A percentile compares a stretch with the other conserved stretches of the same genome.
Evolutionary conservation across 2,797 vertebrate species (phyloP).

Genomic region (Enteromius unitaeniatus): DNA sequence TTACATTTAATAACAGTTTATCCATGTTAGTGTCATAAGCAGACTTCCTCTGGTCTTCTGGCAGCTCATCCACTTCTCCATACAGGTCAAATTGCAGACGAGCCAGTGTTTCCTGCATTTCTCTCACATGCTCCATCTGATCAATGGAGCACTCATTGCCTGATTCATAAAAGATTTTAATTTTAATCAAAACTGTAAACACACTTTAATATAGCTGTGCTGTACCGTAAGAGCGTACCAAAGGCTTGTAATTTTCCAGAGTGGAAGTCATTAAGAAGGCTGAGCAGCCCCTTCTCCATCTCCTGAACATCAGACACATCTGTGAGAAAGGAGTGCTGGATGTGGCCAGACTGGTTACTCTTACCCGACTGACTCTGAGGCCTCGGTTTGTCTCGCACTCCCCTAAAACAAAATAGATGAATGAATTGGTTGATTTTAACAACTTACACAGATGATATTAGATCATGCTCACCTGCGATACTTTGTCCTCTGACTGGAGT

Average conservation of each 20-base stretch:
- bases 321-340: conserved; percentile 95
- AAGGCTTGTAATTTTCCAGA: conserved; percentile 97
- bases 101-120: conserved; percentile 98
- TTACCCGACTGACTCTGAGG: conserved; percentile 78
- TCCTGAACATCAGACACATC: conserved; percentile 98
- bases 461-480: conserved; percentile 79
- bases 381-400: conserved; percentile 85
- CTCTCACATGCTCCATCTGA: conserved; percentile 97
- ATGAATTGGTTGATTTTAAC: not conserved
- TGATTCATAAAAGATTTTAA: conserved; percentile 53
- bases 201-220: not conserved
- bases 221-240: conserved; percentile 60
- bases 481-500: conserved; percentile 85
- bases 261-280: conserved; percentile 97
- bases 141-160: conserved; percentile 97
- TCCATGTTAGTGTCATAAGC: conserved; percentile 94
- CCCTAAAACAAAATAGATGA: conserved; percentile 69
- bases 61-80: conserved; percentile 92
- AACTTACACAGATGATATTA: not conserved
- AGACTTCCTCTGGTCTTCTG: conserved; percentile 89
- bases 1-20: conserved; percentile 91
- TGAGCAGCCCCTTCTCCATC: conserved; percentile 95
- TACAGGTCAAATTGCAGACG: conserved; percentile 95
- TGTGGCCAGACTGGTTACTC: conserved; percentile 80
- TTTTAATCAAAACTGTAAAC: not conserved